Evolutionary conservation across 2,888 invertebrate genomes (phyloP).

Genomic region (Ptilodon capucinus): DNA sequence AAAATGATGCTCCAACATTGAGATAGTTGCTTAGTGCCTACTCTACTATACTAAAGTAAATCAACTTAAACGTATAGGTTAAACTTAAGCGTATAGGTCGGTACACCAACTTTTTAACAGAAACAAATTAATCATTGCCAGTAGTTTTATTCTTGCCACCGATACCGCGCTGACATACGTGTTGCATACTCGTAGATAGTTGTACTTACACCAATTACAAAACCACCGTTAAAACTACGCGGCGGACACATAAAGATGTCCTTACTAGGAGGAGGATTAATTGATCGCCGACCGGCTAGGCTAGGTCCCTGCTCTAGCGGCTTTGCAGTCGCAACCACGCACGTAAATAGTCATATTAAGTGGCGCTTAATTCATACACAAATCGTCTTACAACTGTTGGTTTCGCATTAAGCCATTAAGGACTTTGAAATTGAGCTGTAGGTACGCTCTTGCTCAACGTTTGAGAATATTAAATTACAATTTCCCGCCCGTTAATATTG

Average conservation of each 20-base stretch:
- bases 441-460: constrained; percentile 27
- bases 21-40: too few relatives aligned
- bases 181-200: constrained; percentile 3
- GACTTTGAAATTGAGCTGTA: constrained; percentile 51
- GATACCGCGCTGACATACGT: constrained; percentile 8
- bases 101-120: too few relatives aligned
- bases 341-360: constrained; percentile 67
- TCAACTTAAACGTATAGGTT: too few relatives aligned
- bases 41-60: too few relatives aligned
- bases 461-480: constrained; percentile 34
- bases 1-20: too few relatives aligned
- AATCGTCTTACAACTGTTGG: constrained; percentile 59
- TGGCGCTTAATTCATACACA: constrained; percentile 56
- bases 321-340: constrained; percentile 45
- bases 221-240: constrained; percentile 53
- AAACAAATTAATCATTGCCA: background rate
- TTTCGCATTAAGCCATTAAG: constrained; percentile 53
- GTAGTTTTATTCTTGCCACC: background rate
- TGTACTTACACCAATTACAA: constrained; percentile 43
- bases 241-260: constrained; percentile 59
- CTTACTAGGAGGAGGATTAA: constrained; percentile 57
- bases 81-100: too few relatives aligned
- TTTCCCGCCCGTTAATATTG: constrained; percentile 32
- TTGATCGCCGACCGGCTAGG: constrained; percentile 47
- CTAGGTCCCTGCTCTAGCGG: constrained; percentile 23